phyloP scores from a whole-genome alignment of 2,888 invertebrate species.

The Amiota communis region DNA sequence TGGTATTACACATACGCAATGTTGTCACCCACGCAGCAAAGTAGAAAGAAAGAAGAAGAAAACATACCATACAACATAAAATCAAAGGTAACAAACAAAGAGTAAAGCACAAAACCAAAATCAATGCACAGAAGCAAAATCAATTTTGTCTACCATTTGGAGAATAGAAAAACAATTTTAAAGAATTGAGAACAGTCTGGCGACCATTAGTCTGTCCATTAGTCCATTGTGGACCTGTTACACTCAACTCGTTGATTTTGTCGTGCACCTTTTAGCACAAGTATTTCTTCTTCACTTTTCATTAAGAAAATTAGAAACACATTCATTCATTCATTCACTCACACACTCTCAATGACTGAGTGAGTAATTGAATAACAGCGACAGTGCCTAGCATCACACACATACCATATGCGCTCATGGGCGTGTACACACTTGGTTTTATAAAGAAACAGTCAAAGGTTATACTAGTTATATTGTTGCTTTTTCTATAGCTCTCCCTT shows the following conservation, averaged over 20 bases:
- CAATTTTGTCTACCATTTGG: neutral
- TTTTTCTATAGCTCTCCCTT: no score
- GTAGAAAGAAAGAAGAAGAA: neutral
- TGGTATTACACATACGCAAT: constrained; percentile 10
- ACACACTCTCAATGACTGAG: neutral
- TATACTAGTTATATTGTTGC: no score
- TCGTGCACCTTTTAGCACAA: neutral
- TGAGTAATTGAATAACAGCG: no score
- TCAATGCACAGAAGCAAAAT: neutral
- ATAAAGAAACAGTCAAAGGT: no score
- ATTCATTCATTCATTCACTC: constrained; percentile 12
- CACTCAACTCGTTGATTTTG: neutral
- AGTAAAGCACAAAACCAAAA: neutral
- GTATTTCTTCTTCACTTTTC: constrained; percentile 2
- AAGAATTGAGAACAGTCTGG: constrained; percentile 9
- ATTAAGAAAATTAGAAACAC: constrained; percentile 1
- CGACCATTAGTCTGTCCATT: neutral
- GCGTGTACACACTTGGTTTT: no score
- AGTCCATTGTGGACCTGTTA: neutral
- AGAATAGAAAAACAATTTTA: neutral
- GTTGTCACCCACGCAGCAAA: constrained; percentile 8
- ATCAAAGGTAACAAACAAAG: constrained; percentile 3
- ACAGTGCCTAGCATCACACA: no score
- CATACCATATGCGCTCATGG: no score
- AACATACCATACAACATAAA: no score